These are phyloP conservation scores for Cathartes aura DNA, from an alignment of 2,113 vertebrate species.

Conservation along the genomic window DNA sequence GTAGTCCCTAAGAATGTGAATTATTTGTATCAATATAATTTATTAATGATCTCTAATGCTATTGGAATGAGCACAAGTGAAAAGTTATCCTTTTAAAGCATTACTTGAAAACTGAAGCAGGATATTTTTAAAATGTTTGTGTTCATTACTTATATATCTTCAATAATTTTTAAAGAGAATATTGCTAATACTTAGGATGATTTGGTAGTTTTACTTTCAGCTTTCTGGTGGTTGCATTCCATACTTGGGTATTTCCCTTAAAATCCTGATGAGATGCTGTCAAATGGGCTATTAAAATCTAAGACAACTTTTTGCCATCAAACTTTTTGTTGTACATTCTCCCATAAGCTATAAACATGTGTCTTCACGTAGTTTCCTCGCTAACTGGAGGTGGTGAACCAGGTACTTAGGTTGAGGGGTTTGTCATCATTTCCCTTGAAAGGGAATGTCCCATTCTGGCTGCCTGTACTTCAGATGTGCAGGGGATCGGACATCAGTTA, in stretches of 20 bases:
- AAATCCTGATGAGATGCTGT: background rate
- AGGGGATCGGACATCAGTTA: background rate
- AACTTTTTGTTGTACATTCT: background rate
- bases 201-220: background rate
- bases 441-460: background rate
- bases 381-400: background rate
- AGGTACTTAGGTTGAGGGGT: background rate
- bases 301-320: background rate
- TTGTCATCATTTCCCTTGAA: background rate
- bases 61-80: background rate
- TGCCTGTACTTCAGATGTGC: background rate
- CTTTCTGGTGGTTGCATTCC: background rate
- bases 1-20: slow-evolving; percentile 23
- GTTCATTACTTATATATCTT: background rate
- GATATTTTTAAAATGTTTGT: background rate
- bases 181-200: background rate
- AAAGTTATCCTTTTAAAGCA: background rate
- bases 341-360: background rate
- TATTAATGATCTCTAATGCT: background rate
- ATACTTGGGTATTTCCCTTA: background rate
- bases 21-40: slow-evolving; percentile 2
- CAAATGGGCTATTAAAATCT: background rate
- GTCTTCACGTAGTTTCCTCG: background rate
- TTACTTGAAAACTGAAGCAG: background rate
- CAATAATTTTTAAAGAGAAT: background rate